Evolutionary conservation across 2,113 vertebrate genomes (phyloP).

Genomic region (Morone chrysops): DNA sequence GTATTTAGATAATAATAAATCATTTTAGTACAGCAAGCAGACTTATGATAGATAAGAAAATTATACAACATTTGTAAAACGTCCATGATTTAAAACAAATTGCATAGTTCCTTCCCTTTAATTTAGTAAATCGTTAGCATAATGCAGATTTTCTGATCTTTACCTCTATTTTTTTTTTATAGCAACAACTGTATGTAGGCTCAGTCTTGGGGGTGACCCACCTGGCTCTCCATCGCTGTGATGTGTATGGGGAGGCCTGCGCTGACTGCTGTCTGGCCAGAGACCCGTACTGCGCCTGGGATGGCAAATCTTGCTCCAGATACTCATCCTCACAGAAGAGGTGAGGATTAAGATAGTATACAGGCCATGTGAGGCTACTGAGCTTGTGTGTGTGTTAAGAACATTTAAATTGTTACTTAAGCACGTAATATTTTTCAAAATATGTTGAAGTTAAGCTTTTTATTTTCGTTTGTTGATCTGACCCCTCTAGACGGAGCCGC

Average conservation of each 20-base stretch:
- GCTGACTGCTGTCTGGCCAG: conserved; percentile 97
- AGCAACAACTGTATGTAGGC: conserved; percentile 99
- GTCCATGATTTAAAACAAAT: no score
- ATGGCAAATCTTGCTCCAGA: conserved; percentile 95
- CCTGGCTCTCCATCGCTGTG: conserved; percentile 95
- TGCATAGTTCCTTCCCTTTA: no score
- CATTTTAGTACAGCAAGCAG: not conserved
- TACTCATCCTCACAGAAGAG: conserved; percentile 97
- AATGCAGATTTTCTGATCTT: not conserved
- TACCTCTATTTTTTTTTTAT: conserved; percentile 42
- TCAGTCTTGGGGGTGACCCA: conserved; percentile 94
- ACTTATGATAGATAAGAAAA: not conserved
- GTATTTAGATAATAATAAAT: no score
- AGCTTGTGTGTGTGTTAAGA: not conserved
- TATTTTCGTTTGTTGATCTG: conserved; percentile 56
- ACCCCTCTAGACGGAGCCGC: conserved; percentile 84
- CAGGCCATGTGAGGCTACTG: not conserved
- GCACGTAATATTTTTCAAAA: not conserved
- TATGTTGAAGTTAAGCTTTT: conserved; percentile 42
- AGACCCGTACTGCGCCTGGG: conserved; percentile 98
- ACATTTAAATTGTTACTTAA: no score
- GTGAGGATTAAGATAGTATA: conserved; percentile 74
- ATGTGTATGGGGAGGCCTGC: conserved; percentile 94
- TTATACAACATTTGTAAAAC: not conserved
- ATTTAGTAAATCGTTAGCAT: no score